Evolutionary conservation across 2,797 vertebrate genomes (phyloP), one percentile per base, ranked within the genome.

Genomic region (Pipistrellus kuhlii): DNA sequence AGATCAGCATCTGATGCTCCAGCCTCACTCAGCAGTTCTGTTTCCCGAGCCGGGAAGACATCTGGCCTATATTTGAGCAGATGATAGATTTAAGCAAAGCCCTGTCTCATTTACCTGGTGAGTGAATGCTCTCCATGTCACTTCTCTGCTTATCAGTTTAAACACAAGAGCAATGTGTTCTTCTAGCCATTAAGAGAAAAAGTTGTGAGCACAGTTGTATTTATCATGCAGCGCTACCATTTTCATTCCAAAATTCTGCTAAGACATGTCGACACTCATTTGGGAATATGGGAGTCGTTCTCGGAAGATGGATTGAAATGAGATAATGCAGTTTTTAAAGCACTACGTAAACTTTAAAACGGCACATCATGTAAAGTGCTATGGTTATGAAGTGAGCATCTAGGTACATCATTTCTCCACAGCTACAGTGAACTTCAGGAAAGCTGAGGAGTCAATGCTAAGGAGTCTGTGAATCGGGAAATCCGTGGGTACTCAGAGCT

Each of bases 291-390:
- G 44, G 64, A 92, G 53, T 44, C 71, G 32, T 77, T 62, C 14
- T 0, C 6, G 21, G 48, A 82, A 69, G 80, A 72, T 83, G 62
- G 68, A 62, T 92, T 92, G 88, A 84, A 94, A 92, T 57, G 91
- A 92, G 85, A 78, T 72, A 51, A 86, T 90, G 73, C 17, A 82
- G 85, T 95, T 92, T 82, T 76, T 15, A 78, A 95, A 96, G 76
- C 9, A 38, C 38, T 80, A 38, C 12, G 15, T 59, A 57, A 83
- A 81, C 64, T 66, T 88, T 59, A 41, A 62, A 32, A 68, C 27
- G 18, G 32, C 66, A 10, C 0, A 8, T 91, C 82, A 94, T 9
- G 13, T 14, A 82, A 89, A 94, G 30, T 83, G 9, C n/a, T 78
- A 3, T 14, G 88, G 57, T 75, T 88, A 55, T 32, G 51, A 68